Evolutionary conservation across 2,113 vertebrate genomes (phyloP), one percentile per base, ranked within the genome.

Genomic region (Gambusia holbrooki): DNA sequence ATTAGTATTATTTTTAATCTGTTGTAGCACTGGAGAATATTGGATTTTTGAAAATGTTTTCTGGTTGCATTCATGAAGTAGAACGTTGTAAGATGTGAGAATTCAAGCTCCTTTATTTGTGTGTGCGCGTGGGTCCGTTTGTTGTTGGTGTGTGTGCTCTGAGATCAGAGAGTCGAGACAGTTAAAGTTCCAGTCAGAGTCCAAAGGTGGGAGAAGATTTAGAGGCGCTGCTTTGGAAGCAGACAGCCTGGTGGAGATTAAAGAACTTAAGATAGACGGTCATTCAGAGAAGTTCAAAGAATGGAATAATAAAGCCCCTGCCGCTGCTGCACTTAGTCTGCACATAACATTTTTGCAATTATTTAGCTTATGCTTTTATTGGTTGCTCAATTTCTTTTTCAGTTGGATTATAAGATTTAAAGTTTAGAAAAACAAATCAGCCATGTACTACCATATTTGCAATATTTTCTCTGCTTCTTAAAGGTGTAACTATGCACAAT

Each of bases 281-380:
- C 84, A 62, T 79, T 74, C 79, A 69, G 69, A 74, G 72, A 74
- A 85, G 88, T 91, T 92, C 89, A 92, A 92, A 90, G 90, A 81
- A 74, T 66, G 33, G 66, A 74, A 75, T 76, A 68, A 77, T 72
- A 76, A 69, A 79, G 74, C 69, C 74, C 27, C 22, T 14, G 62
- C 27, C 33, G 58, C 80, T 27, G 69, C 63, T 72, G 65, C 66
- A 75, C 69, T 65, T 73, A 73, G 45, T 61, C 62, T 45, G 13
- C 66, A 69, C 69, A 69, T 54, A 61, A 65, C 45, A n/a, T 58
- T 22, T 72, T 19, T 28, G 54, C 22, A 67, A 58, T 40, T 27
- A 15, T 54, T 10, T 1, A 0, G 33, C 73, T 54, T 29, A 37
- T 69, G 19, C 42, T 63, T 71, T 77, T 71, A 40, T 30, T 73